Conservation (phyloP, 2,113 vertebrate species). For the Thalassoma bifasciatum region DNA sequence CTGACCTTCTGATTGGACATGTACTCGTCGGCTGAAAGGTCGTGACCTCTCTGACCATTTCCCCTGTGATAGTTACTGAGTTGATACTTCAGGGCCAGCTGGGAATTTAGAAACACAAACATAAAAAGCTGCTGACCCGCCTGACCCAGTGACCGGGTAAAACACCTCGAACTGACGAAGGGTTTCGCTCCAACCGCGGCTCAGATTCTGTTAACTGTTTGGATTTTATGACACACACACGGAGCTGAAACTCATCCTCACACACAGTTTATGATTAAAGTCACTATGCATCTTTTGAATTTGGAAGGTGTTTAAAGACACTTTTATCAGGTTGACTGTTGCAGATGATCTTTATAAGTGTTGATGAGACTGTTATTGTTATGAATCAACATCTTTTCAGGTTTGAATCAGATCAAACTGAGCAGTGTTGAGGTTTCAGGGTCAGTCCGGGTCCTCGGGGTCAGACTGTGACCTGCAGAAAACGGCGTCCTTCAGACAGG, state of each 20-base stretch:
- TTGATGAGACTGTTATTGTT: no score
- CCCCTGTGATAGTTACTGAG: slow-evolving; percentile 34
- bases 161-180: not conserved
- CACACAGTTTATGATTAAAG: no score
- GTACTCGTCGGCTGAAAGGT: slow-evolving; percentile 30
- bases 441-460: not conserved
- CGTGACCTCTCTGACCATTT: slow-evolving; percentile 33
- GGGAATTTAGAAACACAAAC: slow-evolving; percentile 58
- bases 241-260: no score
- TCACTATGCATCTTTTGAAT: no score
- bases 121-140: slow-evolving; percentile 13
- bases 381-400: no score
- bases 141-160: not conserved
- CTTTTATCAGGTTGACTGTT: no score
- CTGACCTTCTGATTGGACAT: slow-evolving; percentile 47
- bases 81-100: slow-evolving; percentile 41
- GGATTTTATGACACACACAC: not conserved
- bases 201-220: not conserved
- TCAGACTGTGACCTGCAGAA: slow-evolving; percentile 19
- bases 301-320: no score
- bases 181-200: not conserved
- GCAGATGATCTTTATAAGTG: no score
- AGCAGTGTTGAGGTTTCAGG: not conserved
- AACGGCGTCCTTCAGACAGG: slow-evolving; percentile 43
- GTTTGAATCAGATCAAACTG: not conserved